Evolutionary conservation across 2,888 invertebrate species (phyloP).

Genomic region (Pyralis farinalis): DNA sequence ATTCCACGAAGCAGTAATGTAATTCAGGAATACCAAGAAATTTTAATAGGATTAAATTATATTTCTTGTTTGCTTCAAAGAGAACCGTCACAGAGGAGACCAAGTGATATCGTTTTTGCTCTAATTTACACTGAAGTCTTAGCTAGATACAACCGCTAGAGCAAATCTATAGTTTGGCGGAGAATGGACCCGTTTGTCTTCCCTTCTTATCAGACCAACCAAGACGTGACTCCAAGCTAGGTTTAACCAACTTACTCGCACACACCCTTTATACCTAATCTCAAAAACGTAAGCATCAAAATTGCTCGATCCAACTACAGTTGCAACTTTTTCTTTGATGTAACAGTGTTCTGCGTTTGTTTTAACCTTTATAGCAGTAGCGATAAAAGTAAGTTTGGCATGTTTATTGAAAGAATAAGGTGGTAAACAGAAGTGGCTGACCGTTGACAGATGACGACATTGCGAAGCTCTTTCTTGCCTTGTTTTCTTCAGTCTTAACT

Average conservation of each 20-base stretch:
- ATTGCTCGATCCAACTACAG: slow-evolving; percentile 13
- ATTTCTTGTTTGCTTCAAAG: not conserved
- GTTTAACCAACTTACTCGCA: slow-evolving; percentile 22
- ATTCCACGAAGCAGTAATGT: too few species aligned
- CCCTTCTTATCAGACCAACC: slow-evolving; percentile 47
- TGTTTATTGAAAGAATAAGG: slow-evolving; percentile 20
- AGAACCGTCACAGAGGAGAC: not conserved
- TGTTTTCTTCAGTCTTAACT: slow-evolving; percentile 62
- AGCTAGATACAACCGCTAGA: slow-evolving; percentile 23
- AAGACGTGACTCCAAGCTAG: slow-evolving; percentile 44
- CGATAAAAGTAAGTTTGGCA: slow-evolving; percentile 26
- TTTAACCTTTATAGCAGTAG: slow-evolving; percentile 19
- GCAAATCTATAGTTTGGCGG: slow-evolving; percentile 31
- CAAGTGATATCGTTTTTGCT: slow-evolving; percentile 14
- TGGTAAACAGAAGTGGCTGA: slow-evolving; percentile 42
- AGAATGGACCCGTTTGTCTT: slow-evolving; percentile 54
- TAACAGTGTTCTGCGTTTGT: slow-evolving; percentile 13
- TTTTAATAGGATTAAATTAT: too few species aligned
- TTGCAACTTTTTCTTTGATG: slow-evolving; percentile 11
- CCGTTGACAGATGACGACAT: slow-evolving; percentile 64
- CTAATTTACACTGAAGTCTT: slow-evolving; percentile 22
- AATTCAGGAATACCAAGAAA: too few species aligned
- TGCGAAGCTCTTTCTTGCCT: slow-evolving; percentile 56
- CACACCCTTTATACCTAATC: slow-evolving; percentile 15
- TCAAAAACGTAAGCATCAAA: slow-evolving; percentile 15